phyloP scores from a whole-genome alignment of 2,888 invertebrate genomes.

The Metacarcinus magister region DNA sequence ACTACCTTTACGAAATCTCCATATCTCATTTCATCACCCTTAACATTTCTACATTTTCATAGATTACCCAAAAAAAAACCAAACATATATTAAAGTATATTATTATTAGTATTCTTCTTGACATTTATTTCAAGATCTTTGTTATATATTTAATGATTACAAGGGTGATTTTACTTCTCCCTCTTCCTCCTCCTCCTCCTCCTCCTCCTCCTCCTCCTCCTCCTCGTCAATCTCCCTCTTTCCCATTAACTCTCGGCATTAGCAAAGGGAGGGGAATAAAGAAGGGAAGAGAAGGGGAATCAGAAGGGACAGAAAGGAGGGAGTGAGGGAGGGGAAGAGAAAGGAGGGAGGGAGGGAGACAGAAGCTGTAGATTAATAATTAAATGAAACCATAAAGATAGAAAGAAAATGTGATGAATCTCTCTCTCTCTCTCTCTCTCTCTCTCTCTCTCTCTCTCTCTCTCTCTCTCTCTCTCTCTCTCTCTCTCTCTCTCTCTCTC shows the following conservation, averaged over 20 bases:
- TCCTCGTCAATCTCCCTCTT: background rate
- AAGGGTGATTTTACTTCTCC: background rate
- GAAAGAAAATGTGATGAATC: background rate
- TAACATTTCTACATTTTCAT: background rate
- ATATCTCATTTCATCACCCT: background rate
- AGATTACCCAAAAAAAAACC: too few relatives aligned
- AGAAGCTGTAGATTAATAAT: background rate
- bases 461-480: constrained; percentile 16
- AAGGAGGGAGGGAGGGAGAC: background rate
- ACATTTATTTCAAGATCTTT: background rate
- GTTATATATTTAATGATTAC: background rate
- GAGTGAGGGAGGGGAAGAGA: background rate
- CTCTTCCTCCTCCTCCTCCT: background rate
- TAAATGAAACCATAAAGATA: background rate
- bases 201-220: background rate
- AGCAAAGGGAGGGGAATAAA: background rate
- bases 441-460: background rate
- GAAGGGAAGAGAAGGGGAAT: background rate
- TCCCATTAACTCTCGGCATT: constrained; percentile 33
- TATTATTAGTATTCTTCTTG: background rate
- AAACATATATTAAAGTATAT: background rate
- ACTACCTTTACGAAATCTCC: background rate
- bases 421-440: background rate
- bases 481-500: background rate
- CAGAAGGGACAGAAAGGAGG: background rate